Base-by-base conservation (phyloP, 2,797 vertebrate species). In the Botia almorhae region DNA sequence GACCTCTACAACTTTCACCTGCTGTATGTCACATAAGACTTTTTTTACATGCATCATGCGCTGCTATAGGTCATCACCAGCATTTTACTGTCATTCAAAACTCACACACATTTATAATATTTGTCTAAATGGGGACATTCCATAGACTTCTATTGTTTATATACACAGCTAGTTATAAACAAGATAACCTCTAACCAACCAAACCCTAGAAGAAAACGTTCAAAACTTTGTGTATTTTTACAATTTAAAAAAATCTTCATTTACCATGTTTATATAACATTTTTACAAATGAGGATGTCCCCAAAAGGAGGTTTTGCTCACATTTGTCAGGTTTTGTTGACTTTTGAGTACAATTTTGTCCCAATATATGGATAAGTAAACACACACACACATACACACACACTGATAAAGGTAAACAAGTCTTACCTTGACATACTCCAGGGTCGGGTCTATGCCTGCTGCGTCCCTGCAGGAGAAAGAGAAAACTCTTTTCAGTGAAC, bases 361-460 rank as follows among this genome's bases (percentile, higher is more conserved):
- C 23, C 23, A 26, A 26, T 26, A 26, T 26, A 26, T 26, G 23
- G 23, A 1, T 26, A 26, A 26, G 23, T 26, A 26, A 26, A 33
- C 3, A 2, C 33, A 33, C 0, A 46, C 43, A 74, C 19, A 33
- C 3, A 2, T 2, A 33, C 0, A 46, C 43, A 74, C 19, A 65
- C 55, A 65, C 7, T 19, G 21, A 74, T 23, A 55, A 23, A 26
- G 8, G 29, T 68, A 53, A 74, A 46, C 84, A 88, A 61, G 13
- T 74, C 93, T 89, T 96, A 96, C 96, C 95, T 96, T 96, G 80
- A 96, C 95, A 65, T 96, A 96, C 73, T 96, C 95, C 91, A 94
- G 81, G 1, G 91, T 51, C 80, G 92, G 85, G 79, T 96, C 95
- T 88, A 91, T 87, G 81, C 91, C 81, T 86, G 88, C 90, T 56